Base-by-base conservation (phyloP, 2,888 invertebrate genomes). In the Beris morrisii region DNA sequence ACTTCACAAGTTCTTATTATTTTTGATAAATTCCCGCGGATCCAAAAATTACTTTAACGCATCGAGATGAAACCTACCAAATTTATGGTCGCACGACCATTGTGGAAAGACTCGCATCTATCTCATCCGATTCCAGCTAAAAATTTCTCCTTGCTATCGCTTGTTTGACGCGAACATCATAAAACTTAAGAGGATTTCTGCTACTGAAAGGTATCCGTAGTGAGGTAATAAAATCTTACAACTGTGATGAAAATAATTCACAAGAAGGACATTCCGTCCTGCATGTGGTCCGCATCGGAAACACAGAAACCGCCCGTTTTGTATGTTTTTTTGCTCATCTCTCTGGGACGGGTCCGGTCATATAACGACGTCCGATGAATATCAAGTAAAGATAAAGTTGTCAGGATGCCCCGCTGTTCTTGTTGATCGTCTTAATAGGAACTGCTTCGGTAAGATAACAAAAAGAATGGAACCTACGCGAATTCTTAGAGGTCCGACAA, bases 301-400 rank as follows among this genome's bases (percentile, higher is more conserved):
- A 61, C 61, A 59, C 48, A 31, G 48, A 31, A 59, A 59, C n/a
- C 48, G 32, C 50, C 50, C 22, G 32, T 28, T 38, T 46, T 50
- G 30, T 53, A 12, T 28, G 43, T 32, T 38, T 46, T n/a, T 50
- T 28, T 22, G 38, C 28, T 38, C 46, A 52, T 61, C 15, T 38
- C 50, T 61, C 32, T 6, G 50, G 32, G 11, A 61, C 43, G n/a
- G 4, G 43, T 38, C n/a, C 6, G 6, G 46, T 61, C 52, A 32
- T 38, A 59, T 13, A 59, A 30, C 45, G 46, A 22, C 50, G 52
- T 52, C 50, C 50, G 28, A 32, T 61, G 61, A 61, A 61, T 61
- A 52, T 61, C 61, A 61, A 61, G 50, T 61, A 52, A 43, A 61
- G 50, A 61, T 61, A 50, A 61, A 61, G 61, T 52, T 61, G 61